Percentiles rank a stretch among this genome's conserved stretches.
These are phyloP conservation scores for Tokudaia tokunoshimensis DNA, from an alignment of 2,797 vertebrate genomes.

Conservation along the genomic window DNA sequence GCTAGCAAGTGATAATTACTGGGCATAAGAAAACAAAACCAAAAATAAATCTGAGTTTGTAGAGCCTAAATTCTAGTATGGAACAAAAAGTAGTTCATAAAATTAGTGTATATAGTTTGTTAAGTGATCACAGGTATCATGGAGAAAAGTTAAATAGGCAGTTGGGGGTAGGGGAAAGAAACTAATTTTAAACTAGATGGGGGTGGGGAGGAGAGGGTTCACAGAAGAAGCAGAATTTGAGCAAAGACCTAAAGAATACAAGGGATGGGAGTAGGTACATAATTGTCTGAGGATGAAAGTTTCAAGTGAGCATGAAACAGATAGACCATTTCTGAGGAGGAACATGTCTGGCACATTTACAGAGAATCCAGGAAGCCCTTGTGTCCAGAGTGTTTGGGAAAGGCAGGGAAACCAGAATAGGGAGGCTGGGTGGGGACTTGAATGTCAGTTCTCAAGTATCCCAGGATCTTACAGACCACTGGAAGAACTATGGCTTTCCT, in stretches of 20 bases:
- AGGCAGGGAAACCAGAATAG: background rate
- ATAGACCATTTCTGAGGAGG: background rate
- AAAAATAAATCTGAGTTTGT: background rate
- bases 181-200: background rate
- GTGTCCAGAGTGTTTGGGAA: background rate
- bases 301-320: background rate
- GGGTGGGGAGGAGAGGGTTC: background rate
- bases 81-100: background rate
- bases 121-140: background rate
- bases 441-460: background rate
- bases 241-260: background rate
- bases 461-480: fast-evolving
- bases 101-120: background rate
- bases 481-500: background rate
- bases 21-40: background rate
- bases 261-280: background rate
- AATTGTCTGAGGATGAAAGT: background rate
- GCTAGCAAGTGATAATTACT: background rate
- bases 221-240: background rate
- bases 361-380: background rate
- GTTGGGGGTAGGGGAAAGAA: background rate
- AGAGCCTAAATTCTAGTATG: constrained; percentile 4
- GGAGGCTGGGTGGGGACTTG: fast-evolving
- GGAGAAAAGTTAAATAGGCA: background rate
- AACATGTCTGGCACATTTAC: background rate